Base-by-base conservation (phyloP, 1,140 invertebrate genomes). In the Lanistes nyassanus region DNA sequence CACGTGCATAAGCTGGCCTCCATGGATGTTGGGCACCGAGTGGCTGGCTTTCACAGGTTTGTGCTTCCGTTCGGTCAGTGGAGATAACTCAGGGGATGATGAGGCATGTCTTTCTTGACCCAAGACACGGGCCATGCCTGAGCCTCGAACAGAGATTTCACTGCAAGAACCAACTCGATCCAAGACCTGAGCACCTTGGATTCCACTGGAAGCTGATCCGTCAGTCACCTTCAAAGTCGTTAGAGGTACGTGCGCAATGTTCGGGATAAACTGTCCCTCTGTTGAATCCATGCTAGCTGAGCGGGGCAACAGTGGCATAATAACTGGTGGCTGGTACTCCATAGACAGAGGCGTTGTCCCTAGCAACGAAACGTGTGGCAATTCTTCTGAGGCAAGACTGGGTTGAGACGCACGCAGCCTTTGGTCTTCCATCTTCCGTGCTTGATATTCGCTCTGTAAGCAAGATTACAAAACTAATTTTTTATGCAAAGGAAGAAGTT, bases 231-330 rank as follows among this genome's bases (percentile, higher is more conserved):
- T 70, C 23, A 31, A n/a, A n/a, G n/a, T n/a, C n/a, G n/a, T n/a
- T n/a, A n/a, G n/a, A n/a, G n/a, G n/a, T n/a, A 66, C n/a, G 29
- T 69, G 66, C 11, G 60, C 34, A 3, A 77, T 26, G 62, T 79
- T 81, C 6, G 80, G 80, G 13, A 80, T 60, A 65, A 79, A 81
- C 19, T 62, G 71, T 60, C 65, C 76, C 29, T 81, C 80, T 11
- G 75, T 74, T 21, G 80, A 79, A 39, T 79, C 80, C 39, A 74
- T 69, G 47, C 80, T 81, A n/a, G 73, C 78, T 2, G 76, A 77
- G 39, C 77, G 73, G 16, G 74, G 67, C 13, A 76, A 70, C 19
- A 21, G 68, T 19, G 74, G 67, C 19, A 76, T 65, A 21, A 16
- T n/a, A 19, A 39, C 23, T 3, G 60, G 21, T n/a, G 31, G 31